Conservation (phyloP, 2,113 vertebrate genomes). For the Zapornia atra region DNA sequence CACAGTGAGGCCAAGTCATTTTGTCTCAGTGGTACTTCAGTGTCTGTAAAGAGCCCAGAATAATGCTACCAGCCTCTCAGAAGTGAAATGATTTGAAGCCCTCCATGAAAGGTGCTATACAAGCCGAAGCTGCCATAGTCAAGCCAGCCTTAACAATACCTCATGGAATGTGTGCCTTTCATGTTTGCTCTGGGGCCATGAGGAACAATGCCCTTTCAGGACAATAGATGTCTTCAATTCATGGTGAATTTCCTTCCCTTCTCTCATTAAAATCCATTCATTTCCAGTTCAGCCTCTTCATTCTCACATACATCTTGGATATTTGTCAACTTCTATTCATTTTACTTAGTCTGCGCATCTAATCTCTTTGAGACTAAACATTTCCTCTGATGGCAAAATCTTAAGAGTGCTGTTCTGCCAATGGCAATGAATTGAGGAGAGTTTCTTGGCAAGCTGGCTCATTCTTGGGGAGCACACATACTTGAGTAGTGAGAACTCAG, state of each 20-base stretch:
- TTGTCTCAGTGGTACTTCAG: background rate
- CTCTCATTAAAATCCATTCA: slow-evolving; percentile 47
- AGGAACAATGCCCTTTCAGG: background rate
- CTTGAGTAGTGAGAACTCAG: background rate
- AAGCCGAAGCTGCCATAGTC: background rate
- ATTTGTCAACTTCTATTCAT: slow-evolving; percentile 56
- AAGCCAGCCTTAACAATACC: background rate
- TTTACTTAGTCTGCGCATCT: slow-evolving; percentile 10
- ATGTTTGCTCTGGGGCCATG: background rate
- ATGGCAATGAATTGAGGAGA: background rate
- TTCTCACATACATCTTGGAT: slow-evolving; percentile 50
- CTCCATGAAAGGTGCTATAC: background rate
- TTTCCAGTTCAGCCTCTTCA: slow-evolving; percentile 24
- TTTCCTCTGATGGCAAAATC: slow-evolving; percentile 15
- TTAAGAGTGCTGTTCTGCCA: background rate
- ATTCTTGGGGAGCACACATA: background rate
- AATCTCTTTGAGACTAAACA: slow-evolving; percentile 9
- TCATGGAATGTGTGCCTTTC: background rate
- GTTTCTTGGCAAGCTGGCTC: slow-evolving; percentile 2
- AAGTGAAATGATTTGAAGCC: background rate
- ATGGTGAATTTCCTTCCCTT: slow-evolving; percentile 15
- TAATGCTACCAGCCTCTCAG: background rate
- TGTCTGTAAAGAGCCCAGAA: background rate
- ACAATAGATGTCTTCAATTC: background rate
- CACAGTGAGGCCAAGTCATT: background rate